Evolutionary conservation across 2,797 vertebrate species (phyloP).

Genomic region (Iguana delicatissima): DNA sequence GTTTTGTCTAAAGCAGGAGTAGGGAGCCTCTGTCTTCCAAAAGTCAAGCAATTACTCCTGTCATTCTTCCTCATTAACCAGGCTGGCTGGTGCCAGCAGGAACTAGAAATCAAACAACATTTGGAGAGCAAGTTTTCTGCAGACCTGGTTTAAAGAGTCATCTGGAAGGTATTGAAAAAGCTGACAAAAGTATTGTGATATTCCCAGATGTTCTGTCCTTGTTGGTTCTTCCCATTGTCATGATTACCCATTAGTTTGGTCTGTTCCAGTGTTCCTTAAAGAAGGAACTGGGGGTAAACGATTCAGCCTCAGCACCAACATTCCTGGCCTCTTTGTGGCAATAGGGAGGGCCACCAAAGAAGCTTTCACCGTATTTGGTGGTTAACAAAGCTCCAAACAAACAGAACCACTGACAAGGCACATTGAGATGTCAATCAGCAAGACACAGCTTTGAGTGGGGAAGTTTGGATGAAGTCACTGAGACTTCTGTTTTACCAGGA

Average conservation of each 20-base stretch:
- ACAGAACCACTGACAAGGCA: too few relatives aligned
- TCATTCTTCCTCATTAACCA: background rate
- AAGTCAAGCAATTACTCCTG: background rate
- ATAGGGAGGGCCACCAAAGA: too few relatives aligned
- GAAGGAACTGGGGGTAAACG: too few relatives aligned
- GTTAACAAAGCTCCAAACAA: too few relatives aligned
- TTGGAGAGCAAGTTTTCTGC: background rate
- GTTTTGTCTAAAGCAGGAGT: background rate
- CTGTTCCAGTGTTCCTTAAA: background rate
- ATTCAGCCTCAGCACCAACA: too few relatives aligned
- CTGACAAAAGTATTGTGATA: background rate
- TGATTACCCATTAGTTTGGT: background rate
- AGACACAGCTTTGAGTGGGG: background rate
- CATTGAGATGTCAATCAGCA: background rate
- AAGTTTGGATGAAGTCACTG: background rate
- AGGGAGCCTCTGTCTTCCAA: too few relatives aligned
- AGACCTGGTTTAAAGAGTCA: background rate
- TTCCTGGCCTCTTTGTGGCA: too few relatives aligned
- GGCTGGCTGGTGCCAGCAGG: background rate
- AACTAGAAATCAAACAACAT: background rate
- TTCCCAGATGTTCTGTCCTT: background rate
- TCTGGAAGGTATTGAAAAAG: background rate
- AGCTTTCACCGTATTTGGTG: too few relatives aligned
- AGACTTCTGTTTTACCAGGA: background rate
- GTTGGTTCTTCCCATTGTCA: background rate